A percentile compares a stretch with the other conserved stretches of the same genome.
Conservation (phyloP, 1,140 invertebrate species). For the Drosophila simulans region DNA sequence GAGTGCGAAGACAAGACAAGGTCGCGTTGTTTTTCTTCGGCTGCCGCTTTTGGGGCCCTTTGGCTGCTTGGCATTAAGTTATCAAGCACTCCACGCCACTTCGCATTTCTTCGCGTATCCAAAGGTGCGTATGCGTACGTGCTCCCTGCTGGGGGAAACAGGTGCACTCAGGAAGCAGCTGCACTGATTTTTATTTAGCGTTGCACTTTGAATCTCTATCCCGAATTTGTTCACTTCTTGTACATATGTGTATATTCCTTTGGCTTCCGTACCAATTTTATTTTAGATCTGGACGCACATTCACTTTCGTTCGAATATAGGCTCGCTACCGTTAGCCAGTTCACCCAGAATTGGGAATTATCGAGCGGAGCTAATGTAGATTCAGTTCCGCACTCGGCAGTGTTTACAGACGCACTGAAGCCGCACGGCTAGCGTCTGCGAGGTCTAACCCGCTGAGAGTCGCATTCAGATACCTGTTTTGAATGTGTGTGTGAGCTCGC, state of each 20-base stretch:
- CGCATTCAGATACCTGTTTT: conserved; percentile 8
- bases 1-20: conserved; percentile 57
- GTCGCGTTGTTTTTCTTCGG: conserved; percentile 35
- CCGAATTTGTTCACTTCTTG: conserved; percentile 25
- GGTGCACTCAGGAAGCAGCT: conserved; percentile 72
- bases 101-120: conserved; percentile 64
- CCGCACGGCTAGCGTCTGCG: conserved; percentile 35
- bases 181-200: conserved; percentile 38
- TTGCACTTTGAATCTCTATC: conserved; percentile 22
- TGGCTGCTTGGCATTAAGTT: conserved; percentile 39
- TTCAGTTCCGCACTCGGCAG: conserved; percentile 50
- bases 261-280: conserved; percentile 1
- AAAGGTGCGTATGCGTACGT: conserved; percentile 76
- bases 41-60: conserved; percentile 28
- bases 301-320: conserved; percentile 45
- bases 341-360: neutral
- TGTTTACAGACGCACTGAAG: conserved; percentile 51
- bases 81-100: conserved; percentile 55
- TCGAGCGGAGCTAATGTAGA: conserved; percentile 10
- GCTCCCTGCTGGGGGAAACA: conserved; percentile 33
- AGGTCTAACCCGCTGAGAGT: conserved; percentile 50
- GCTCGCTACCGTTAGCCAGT: conserved; percentile 23
- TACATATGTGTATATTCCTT: neutral
- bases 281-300: conserved; percentile 34
- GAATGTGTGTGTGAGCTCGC: conserved; percentile 5